Conservation (phyloP, 2,797 vertebrate species). For the Tapirus indicus region DNA sequence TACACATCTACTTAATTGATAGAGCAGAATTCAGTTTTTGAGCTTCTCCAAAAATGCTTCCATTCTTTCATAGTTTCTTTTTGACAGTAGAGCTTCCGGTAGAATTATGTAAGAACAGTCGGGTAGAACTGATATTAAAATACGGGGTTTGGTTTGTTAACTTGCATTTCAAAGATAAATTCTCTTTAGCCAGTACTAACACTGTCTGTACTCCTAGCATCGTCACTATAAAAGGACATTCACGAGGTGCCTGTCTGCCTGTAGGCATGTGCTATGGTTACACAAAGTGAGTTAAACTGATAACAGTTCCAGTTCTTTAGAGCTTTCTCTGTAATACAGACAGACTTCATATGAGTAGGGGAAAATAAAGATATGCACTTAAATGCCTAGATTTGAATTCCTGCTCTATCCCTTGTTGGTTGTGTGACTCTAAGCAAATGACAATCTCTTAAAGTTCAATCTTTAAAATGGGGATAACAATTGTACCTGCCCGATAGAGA, state of each 20-base stretch:
- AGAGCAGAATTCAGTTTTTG: constrained; percentile 40
- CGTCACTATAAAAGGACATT: constrained; percentile 36
- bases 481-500: not conserved
- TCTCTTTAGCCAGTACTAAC: not conserved
- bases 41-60: constrained; percentile 52
- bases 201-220: not conserved
- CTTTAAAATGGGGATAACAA: constrained; percentile 7
- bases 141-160: not conserved
- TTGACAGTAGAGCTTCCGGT: not conserved
- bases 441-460: constrained; percentile 5
- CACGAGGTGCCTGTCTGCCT: not conserved
- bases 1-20: constrained; percentile 26
- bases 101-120: not conserved
- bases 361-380: not conserved
- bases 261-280: not conserved
- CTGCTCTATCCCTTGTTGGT: not conserved
- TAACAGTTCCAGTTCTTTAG: not conserved
- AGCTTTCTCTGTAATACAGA: not conserved
- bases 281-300: constrained; percentile 29
- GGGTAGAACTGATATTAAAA: not conserved
- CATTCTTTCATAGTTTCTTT: constrained; percentile 35
- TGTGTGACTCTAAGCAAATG: not conserved
- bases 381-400: constrained; percentile 20
- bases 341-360: not conserved
- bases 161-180: constrained; percentile 56